These are phyloP conservation scores for Neoniphon sammara DNA, from an alignment of 2,797 vertebrate genomes.

Conservation along the genomic window DNA sequence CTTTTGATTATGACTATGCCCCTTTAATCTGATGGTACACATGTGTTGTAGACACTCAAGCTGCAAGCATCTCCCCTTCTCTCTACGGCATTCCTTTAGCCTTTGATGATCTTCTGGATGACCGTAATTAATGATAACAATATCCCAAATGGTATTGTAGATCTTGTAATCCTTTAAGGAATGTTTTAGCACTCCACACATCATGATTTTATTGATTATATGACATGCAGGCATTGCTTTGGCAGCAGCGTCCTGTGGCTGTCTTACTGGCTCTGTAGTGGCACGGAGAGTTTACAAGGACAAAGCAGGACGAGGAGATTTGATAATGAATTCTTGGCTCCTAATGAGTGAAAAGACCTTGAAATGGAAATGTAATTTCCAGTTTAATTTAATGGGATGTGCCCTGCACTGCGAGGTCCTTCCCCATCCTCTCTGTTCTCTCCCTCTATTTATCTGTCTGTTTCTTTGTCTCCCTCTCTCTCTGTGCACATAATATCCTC, in stretches of 20 bases:
- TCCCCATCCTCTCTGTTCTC: background rate
- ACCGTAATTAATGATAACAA: slow-evolving; percentile 19
- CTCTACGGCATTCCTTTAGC: background rate
- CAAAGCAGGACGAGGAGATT: slow-evolving; percentile 44
- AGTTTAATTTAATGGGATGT: slow-evolving; percentile 63
- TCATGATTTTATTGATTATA: slow-evolving; percentile 17
- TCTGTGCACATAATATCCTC: slow-evolving; percentile 19
- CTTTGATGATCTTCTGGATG: background rate
- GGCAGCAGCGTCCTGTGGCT: background rate
- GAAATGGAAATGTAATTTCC: slow-evolving; percentile 66
- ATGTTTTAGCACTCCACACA: slow-evolving; percentile 8
- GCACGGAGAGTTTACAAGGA: slow-evolving; percentile 29
- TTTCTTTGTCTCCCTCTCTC: slow-evolving; percentile 6
- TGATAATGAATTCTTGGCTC: slow-evolving; percentile 38
- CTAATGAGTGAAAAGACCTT: slow-evolving; percentile 60
- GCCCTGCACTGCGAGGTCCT: slow-evolving; percentile 39
- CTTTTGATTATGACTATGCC: slow-evolving; percentile 48
- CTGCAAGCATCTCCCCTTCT: background rate
- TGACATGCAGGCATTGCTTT: background rate
- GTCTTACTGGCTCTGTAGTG: slow-evolving; percentile 21
- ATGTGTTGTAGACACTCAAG: slow-evolving; percentile 7
- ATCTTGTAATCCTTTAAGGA: background rate
- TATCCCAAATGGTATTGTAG: background rate
- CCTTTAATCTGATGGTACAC: slow-evolving; percentile 14
- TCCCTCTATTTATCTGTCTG: slow-evolving; percentile 10